Evolutionary conservation across 2,797 vertebrate species (phyloP).

Genomic region (Diceros bicornis): DNA sequence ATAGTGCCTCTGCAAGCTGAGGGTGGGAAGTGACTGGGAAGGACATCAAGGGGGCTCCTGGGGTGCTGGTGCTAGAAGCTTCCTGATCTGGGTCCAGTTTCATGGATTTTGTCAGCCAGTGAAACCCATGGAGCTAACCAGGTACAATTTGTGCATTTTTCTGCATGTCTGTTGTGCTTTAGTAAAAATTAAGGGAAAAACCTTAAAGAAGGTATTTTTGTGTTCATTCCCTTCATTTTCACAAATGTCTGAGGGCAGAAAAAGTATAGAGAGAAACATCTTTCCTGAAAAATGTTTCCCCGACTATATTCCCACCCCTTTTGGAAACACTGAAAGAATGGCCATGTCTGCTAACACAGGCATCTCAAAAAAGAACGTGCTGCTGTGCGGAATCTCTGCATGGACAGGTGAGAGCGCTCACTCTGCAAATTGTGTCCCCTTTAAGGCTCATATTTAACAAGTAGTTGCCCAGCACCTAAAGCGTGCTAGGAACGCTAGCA

Average conservation of each 20-base stretch:
- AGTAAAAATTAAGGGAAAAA: neutral
- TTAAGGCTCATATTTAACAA: neutral
- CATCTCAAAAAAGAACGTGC: neutral
- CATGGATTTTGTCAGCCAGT: neutral
- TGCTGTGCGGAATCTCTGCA: neutral
- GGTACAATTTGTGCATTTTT: neutral
- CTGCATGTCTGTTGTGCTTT: neutral
- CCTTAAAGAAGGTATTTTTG: neutral
- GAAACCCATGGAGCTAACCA: neutral
- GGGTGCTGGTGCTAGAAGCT: neutral
- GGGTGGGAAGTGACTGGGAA: neutral
- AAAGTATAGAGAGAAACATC: neutral
- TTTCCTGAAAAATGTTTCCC: constrained; percentile 22
- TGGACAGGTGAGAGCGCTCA: neutral
- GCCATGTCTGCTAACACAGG: neutral
- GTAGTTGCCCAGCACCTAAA: neutral
- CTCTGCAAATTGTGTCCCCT: neutral
- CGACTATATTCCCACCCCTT: neutral
- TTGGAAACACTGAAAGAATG: neutral
- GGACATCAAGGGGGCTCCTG: neutral
- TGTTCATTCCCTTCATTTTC: neutral
- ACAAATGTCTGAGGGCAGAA: neutral
- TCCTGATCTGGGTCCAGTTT: neutral
- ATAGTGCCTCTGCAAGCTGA: neutral
- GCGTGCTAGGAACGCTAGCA: neutral